Evolutionary conservation across 23 tunicate species (phyloP).

Genomic region (Ascidia mentula): DNA sequence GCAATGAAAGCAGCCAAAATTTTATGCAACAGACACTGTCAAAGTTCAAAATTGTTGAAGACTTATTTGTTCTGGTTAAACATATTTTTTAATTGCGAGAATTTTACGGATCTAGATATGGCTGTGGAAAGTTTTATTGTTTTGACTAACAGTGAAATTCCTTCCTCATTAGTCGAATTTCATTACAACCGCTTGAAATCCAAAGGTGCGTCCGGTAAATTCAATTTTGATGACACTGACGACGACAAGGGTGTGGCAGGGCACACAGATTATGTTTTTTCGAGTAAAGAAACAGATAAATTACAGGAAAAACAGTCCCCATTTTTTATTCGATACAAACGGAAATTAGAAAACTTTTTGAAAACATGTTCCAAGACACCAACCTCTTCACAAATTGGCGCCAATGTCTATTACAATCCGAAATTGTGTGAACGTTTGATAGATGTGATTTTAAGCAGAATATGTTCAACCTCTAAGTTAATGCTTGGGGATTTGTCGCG

Average conservation of each 20-base stretch:
- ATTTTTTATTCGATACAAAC: neutral
- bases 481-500: too few relatives aligned
- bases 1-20: neutral
- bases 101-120: neutral
- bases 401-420: too few relatives aligned
- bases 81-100: slow-evolving; percentile 2
- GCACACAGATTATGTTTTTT: neutral
- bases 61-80: slow-evolving; percentile 24
- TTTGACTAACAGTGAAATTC: neutral
- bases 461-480: too few relatives aligned
- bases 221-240: neutral
- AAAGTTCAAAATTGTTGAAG: neutral
- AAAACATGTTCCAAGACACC: too few relatives aligned
- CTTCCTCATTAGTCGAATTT: slow-evolving; percentile 4
- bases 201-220: too few relatives aligned
- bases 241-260: neutral
- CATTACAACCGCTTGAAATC: slow-evolving; percentile 6
- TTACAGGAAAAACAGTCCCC: slow-evolving; percentile 14
- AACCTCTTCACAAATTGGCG: too few relatives aligned
- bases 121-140: neutral
- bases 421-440: too few relatives aligned
- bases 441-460: too few relatives aligned
- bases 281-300: neutral
- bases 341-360: neutral
- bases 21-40: neutral